phyloP scores from a whole-genome alignment of 1,140 invertebrate genomes.

The Drosophila repletoides region DNA sequence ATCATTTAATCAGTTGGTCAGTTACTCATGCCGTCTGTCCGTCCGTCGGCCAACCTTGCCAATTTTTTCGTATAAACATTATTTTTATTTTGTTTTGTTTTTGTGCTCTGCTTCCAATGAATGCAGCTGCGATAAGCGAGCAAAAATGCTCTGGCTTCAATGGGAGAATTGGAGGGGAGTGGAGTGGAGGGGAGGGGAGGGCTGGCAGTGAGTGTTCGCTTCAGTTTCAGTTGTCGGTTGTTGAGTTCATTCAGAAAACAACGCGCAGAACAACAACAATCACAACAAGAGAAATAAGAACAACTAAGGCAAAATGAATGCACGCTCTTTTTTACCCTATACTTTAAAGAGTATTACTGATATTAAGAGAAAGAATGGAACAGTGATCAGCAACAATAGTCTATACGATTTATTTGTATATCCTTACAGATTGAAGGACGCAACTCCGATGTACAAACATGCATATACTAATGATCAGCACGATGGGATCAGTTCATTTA shows the following conservation, averaged over 20 bases:
- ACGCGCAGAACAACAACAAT: conserved; percentile 4
- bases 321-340: conserved; percentile 1
- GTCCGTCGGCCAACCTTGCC: conserved; percentile 12
- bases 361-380: too few species aligned
- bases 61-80: too few species aligned
- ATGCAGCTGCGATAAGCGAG: conserved; percentile 16
- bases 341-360: too few species aligned
- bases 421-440: too few species aligned
- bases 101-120: conserved; percentile 5
- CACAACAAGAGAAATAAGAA: neutral
- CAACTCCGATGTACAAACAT: too few species aligned
- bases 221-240: neutral
- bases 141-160: too few species aligned
- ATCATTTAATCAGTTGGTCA: neutral
- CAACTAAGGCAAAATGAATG: neutral
- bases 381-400: too few species aligned
- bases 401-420: too few species aligned
- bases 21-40: neutral
- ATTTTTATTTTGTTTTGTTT: too few species aligned
- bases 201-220: neutral
- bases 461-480: too few species aligned
- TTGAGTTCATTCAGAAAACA: conserved; percentile 42
- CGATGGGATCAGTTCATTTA: too few species aligned
- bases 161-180: too few species aligned
- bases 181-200: neutral